Evolutionary conservation across 2,797 vertebrate genomes (phyloP), one percentile per base, ranked within the genome.

Genomic region (Anniella stebbinsi): DNA sequence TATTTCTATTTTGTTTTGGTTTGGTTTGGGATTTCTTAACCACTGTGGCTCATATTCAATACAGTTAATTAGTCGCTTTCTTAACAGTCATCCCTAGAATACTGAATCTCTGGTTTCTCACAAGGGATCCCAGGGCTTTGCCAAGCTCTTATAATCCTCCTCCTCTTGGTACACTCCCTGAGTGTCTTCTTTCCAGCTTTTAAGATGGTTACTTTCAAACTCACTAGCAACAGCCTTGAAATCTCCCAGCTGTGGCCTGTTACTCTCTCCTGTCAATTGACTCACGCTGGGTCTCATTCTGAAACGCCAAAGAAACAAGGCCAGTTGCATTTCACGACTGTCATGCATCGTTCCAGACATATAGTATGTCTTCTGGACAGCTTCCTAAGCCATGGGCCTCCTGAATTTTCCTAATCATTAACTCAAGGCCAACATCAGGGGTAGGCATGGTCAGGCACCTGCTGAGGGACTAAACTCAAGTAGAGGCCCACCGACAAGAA

Each of bases 161-260:
- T 80, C 33, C 45, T 80, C 28, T 80, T 80, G 76, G 76, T 15
- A 15, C 28, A 13, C 10, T 73, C 70, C 70, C 70, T 15, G 6
- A 73, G n/a, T 33, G 30, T 54, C 77, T n/a, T 54, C 18, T 57
- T 54, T 80, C 70, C 77, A 80, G 77, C 48, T 57, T 54, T 80
- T 18, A 80, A 80, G 54, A 80, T 80, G 51, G 77, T 33, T 80
- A 33, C 77, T 17, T 80, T 80, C 77, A 80, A 80, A 80, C 41
- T 33, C 30, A 30, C 13, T 54, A 54, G 30, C 77, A 54, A 80
- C 77, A 33, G 18, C 51, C 51, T 51, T 80, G 77, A 54, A 54
- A 80, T 80, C 77, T 51, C 51, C 30, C 77, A 80, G 77, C 77
- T 54, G 51, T 54, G 30, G 48, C 48, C 77, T n/a, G 54, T 80